Evolutionary conservation across 2,888 invertebrate species (phyloP).

Genomic region (Tinea semifulvella): DNA sequence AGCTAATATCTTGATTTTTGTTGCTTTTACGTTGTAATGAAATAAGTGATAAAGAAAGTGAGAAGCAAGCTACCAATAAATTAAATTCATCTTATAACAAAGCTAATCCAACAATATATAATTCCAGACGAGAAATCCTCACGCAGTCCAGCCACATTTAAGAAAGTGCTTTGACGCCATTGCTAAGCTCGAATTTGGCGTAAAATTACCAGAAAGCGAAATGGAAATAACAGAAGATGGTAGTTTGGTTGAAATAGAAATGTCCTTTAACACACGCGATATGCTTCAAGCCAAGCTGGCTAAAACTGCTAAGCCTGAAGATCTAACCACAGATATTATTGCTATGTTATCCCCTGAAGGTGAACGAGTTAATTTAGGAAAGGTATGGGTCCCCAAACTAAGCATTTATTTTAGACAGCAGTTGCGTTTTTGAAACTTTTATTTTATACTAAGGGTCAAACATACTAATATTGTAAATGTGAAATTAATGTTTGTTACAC

Average conservation of each 20-base stretch:
- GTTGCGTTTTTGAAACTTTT: slow-evolving; percentile 2
- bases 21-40: too few relatives aligned
- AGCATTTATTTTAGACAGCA: too few relatives aligned
- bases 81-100: background rate
- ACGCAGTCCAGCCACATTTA: slow-evolving; percentile 89
- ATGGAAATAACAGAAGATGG: slow-evolving; percentile 65
- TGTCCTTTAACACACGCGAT: slow-evolving; percentile 50
- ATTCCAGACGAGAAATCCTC: slow-evolving; percentile 79
- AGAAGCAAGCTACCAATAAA: too few relatives aligned
- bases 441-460: slow-evolving; percentile 3
- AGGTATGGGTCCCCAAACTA: too few relatives aligned
- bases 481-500: background rate
- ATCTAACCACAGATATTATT: slow-evolving; percentile 82
- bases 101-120: background rate
- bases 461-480: background rate
- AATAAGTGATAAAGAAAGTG: too few relatives aligned
- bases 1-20: too few relatives aligned
- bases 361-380: slow-evolving; percentile 80
- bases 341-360: slow-evolving; percentile 92
- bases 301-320: slow-evolving; percentile 44
- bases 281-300: slow-evolving; percentile 49
- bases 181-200: slow-evolving; percentile 79
- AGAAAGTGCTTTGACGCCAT: slow-evolving; percentile 91
- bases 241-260: slow-evolving; percentile 46
- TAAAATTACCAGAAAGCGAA: slow-evolving; percentile 56